phyloP scores from a whole-genome alignment of 2,888 invertebrate genomes.

The Philereme vetulata region DNA sequence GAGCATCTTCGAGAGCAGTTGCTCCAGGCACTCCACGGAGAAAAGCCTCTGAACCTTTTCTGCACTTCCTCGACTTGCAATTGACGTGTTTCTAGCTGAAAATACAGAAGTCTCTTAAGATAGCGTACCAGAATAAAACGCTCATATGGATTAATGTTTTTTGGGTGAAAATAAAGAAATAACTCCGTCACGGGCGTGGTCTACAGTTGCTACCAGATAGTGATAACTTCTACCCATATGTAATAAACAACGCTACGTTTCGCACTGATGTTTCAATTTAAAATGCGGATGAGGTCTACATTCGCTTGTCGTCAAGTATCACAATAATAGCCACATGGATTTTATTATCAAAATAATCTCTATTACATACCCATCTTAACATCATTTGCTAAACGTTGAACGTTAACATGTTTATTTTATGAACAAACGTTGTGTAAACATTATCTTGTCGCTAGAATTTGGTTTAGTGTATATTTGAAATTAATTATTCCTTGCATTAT shows the following conservation, averaged over 20 bases:
- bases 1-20: constrained; percentile 91
- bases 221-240: no score
- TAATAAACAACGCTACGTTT: no score
- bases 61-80: constrained; percentile 61
- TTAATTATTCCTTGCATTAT: background rate
- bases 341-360: constrained; percentile 7
- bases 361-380: constrained; percentile 8
- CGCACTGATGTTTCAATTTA: no score
- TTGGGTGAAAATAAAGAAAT: no score
- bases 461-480: constrained; percentile 8
- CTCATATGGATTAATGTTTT: no score
- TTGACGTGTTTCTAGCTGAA: constrained; percentile 52
- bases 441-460: constrained; percentile 1
- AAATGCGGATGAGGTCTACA: no score
- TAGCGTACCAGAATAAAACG: no score
- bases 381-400: constrained; percentile 20
- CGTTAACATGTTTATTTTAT: constrained; percentile 19
- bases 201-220: no score
- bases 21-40: constrained; percentile 93
- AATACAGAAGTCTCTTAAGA: constrained; percentile 19
- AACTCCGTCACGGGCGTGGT: no score
- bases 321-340: constrained; percentile 3
- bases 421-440: constrained; percentile 18
- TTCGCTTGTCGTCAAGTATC: constrained; percentile 8
- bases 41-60: constrained; percentile 83